Conservation (phyloP, 1,140 invertebrate species). For the Uloborus diversus region DNA sequence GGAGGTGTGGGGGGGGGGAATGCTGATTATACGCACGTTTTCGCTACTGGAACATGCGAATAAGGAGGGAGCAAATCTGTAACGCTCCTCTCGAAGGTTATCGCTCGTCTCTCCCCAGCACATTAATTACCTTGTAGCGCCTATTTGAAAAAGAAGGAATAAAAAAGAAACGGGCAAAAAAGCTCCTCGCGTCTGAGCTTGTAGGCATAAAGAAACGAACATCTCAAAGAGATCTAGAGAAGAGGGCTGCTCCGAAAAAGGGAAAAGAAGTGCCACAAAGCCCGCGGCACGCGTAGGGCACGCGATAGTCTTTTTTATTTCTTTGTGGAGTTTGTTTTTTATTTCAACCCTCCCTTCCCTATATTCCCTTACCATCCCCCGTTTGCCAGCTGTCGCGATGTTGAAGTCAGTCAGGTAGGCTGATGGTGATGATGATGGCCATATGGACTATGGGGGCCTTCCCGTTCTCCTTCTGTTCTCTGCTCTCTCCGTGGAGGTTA, state of each 20-base stretch:
- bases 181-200: neutral
- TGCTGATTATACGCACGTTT: neutral
- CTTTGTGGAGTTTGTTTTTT: neutral
- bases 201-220: neutral
- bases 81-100: neutral
- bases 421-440: conserved; percentile 42
- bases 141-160: neutral
- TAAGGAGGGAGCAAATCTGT: neutral
- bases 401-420: conserved; percentile 43
- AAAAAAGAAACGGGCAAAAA: neutral
- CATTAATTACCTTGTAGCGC: conserved; percentile 35
- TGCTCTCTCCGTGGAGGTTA: neutral
- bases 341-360: neutral
- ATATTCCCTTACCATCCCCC: conserved; percentile 8
- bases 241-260: neutral
- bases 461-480: conserved; percentile 43
- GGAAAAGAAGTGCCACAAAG: conserved; percentile 24
- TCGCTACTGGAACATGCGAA: neutral
- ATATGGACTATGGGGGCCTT: conserved; percentile 43
- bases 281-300: conserved; percentile 42
- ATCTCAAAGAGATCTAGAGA: conserved; percentile 8
- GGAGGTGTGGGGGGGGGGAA: neutral
- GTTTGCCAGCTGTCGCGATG: conserved; percentile 47
- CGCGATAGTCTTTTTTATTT: conserved; percentile 21
- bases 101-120: neutral